Conservation (phyloP, 2,113 vertebrate genomes). For the Alaudala cheleensis region DNA sequence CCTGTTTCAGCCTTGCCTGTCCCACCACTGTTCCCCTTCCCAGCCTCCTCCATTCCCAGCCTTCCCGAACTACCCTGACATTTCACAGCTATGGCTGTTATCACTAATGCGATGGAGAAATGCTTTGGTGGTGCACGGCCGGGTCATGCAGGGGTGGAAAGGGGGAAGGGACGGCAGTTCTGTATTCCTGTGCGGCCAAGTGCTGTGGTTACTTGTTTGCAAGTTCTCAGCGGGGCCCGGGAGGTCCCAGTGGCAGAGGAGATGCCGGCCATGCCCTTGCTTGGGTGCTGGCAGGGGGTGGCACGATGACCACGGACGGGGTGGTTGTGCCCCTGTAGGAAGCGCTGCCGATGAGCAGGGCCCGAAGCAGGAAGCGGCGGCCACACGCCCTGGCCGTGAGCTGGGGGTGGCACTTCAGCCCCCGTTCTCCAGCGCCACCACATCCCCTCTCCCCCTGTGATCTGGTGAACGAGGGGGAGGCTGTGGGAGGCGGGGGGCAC, state of each 20-base stretch:
- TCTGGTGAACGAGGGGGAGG: neutral
- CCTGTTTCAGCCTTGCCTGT: neutral
- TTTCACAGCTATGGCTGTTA: neutral
- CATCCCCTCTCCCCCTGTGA: slow-evolving; percentile 22
- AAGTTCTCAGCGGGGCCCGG: accelerated
- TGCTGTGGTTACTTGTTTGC: neutral
- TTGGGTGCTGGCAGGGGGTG: neutral
- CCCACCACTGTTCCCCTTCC: neutral
- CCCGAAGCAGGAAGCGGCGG: neutral
- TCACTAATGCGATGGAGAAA: neutral
- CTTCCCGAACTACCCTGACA: neutral
- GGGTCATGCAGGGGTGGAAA: neutral
- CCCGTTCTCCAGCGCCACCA: neutral
- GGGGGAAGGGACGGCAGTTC: neutral
- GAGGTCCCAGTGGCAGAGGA: accelerated
- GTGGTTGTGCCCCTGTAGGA: accelerated
- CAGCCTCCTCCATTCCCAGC: neutral
- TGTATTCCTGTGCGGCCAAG: accelerated
- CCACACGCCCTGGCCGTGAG: accelerated
- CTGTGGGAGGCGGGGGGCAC: neutral
- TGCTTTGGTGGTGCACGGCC: neutral
- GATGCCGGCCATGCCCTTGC: neutral
- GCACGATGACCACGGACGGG: accelerated
- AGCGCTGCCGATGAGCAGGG: accelerated
- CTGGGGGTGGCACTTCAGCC: neutral